These are phyloP conservation scores for Drosophila acutilabella DNA, from an alignment of 2,888 invertebrate species.

Conservation along the genomic window DNA sequence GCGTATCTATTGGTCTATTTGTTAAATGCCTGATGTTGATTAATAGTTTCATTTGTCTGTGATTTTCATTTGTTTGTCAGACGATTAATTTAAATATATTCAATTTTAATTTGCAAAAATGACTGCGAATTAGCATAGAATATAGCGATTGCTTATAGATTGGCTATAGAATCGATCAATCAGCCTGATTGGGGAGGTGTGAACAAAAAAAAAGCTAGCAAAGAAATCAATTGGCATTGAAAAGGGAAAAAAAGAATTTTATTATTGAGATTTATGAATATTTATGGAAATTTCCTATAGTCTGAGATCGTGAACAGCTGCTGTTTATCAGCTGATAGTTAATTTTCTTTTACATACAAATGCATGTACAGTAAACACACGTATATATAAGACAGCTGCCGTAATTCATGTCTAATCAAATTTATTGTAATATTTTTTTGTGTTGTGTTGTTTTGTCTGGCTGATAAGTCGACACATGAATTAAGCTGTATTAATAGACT, in stretches of 20 bases:
- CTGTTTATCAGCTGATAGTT: conserved; percentile 57
- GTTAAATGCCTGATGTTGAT: conserved; percentile 49
- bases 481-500: conserved; percentile 57
- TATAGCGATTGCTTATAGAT: conserved; percentile 21
- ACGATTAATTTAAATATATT: conserved; percentile 53
- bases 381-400: conserved; percentile 43
- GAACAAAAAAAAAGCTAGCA: conserved; percentile 7
- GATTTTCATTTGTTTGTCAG: conserved; percentile 10
- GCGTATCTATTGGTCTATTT: conserved; percentile 13
- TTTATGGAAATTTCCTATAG: conserved; percentile 47
- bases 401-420: conserved; percentile 40
- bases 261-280: conserved; percentile 44
- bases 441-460: conserved; percentile 31
- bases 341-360: background rate
- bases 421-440: conserved; percentile 44
- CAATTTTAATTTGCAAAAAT: conserved; percentile 37
- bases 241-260: conserved; percentile 6
- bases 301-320: conserved; percentile 58
- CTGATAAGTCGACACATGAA: conserved; percentile 63
- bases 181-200: conserved; percentile 49
- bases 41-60: conserved; percentile 46
- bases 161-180: conserved; percentile 46
- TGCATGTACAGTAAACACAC: no score
- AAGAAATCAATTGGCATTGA: conserved; percentile 48
- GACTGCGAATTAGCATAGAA: conserved; percentile 28